Evolutionary conservation across 2,797 vertebrate genomes (phyloP).

Genomic region (Xiphophorus birchmanni): DNA sequence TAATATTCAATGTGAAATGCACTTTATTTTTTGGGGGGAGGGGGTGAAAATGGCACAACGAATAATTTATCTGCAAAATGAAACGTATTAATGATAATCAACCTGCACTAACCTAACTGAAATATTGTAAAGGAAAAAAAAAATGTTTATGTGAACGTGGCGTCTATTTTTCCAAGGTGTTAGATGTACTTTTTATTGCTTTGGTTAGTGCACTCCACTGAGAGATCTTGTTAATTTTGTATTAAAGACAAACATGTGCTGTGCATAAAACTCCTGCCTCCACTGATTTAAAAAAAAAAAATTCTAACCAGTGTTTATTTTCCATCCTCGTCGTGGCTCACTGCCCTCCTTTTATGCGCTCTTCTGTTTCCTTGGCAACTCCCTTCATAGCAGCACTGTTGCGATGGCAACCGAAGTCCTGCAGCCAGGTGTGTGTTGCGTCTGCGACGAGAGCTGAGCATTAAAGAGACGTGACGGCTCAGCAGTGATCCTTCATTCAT

Average conservation of each 20-base stretch:
- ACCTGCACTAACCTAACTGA: conserved; percentile 86
- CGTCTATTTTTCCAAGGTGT: conserved; percentile 88
- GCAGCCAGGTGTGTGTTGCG: conserved; percentile 66
- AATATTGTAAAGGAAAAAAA: conserved; percentile 73
- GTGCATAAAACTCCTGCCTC: conserved; percentile 79
- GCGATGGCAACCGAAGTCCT: conserved; percentile 75
- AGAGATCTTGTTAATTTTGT: conserved; percentile 87
- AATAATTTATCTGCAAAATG: conserved; percentile 86
- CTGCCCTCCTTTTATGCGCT: conserved; percentile 46
- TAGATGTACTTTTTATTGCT: conserved; percentile 86
- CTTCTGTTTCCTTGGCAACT: conserved; percentile 76
- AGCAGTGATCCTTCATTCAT: conserved; percentile 61
- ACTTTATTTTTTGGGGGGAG: conserved; percentile 81
- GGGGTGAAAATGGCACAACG: conserved; percentile 83
- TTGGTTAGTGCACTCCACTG: conserved; percentile 81
- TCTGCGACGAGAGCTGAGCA: conserved; percentile 59
- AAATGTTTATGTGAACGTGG: conserved; percentile 79
- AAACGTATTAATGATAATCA: conserved; percentile 81
- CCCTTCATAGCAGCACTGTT: conserved; percentile 74
- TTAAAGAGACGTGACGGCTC: conserved; percentile 48
- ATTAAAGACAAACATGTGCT: conserved; percentile 85
- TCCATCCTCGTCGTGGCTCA: conserved; percentile 44
- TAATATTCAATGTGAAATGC: conserved; percentile 87
- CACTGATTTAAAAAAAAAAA: conserved; percentile 44
- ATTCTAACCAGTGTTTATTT: conserved; percentile 24